Base-by-base conservation (phyloP, 2,113 vertebrate species). In the Pelecanus crispus region DNA sequence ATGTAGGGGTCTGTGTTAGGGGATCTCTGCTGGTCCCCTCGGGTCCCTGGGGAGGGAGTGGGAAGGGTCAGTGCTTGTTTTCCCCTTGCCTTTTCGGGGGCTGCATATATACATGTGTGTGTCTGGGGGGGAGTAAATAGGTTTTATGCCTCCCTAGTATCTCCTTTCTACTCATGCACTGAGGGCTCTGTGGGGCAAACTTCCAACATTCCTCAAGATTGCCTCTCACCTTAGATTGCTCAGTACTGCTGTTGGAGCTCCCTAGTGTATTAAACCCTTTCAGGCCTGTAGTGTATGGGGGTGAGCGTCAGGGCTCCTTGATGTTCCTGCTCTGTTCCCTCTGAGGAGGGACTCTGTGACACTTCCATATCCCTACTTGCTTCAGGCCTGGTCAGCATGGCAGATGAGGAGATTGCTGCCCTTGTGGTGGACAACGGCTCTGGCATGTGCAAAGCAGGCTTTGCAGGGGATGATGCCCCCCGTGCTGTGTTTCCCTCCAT, bases 381-480 rank as follows among this genome's bases (percentile, higher is more conserved):
- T 5, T 3, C 67, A 84, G 96, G 77, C 34, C 21, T 0, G 1
- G 26, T 71, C 42, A 15, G 67, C 47, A 98, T 98, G 98, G 88
- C 95, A 1, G 97, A 98, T 1, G 96, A 98, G 2, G 97, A 98
- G 36, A 94, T 98, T 0, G 95, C 97, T 17, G 97, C 98, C 7
- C 94, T 98, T 9, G 98, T 98, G 42, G 97, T 98, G 31, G 98
- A 98, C 84, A 98, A 98, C 8, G 97, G 98, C 44, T 97, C 97
- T 0, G 97, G 98, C 11, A 97, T 98, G 97, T 98, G 97, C 96
- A 98, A 98, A 78, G 98, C 98, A 4, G 98, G 98, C 2, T 98
- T 98, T 28, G 98, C 98, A 0, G 98, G 98, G 4, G 98, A 98
- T 0, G 97, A 98, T 13, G 97, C 97, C 0, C 98, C 98, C 34